Conservation (phyloP, 2,113 vertebrate genomes). For the Gobio gobio region DNA sequence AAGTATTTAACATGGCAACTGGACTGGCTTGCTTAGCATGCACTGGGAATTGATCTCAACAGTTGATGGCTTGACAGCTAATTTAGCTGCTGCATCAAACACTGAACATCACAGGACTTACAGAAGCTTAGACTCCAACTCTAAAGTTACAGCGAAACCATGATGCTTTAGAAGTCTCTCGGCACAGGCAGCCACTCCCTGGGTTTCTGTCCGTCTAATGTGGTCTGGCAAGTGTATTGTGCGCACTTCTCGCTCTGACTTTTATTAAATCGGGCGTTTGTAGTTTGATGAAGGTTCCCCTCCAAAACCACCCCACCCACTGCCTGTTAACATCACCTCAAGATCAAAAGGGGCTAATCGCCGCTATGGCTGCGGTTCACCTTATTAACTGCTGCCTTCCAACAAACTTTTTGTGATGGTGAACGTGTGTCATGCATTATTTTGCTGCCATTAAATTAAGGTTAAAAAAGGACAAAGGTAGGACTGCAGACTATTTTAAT, state of each 20-base stretch:
- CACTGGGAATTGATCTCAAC: slow-evolving; percentile 5
- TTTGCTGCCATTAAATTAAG: slow-evolving; percentile 51
- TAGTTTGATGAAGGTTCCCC: slow-evolving; percentile 56
- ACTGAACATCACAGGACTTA: slow-evolving; percentile 14
- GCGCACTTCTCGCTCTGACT: slow-evolving; percentile 41
- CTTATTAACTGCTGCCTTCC: slow-evolving; percentile 59
- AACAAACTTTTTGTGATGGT: slow-evolving; percentile 49
- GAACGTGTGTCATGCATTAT: slow-evolving; percentile 47
- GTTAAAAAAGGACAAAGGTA: slow-evolving; percentile 45
- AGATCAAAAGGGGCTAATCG: slow-evolving; percentile 73
- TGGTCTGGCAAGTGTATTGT: slow-evolving; percentile 51
- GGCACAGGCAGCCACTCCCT: slow-evolving; percentile 30
- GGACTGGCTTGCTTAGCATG: slow-evolving; percentile 1
- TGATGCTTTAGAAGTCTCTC: slow-evolving; percentile 27
- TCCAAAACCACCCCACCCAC: slow-evolving; percentile 43
- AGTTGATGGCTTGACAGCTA: slow-evolving; percentile 40
- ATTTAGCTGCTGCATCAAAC: slow-evolving; percentile 29
- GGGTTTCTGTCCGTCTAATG: slow-evolving; percentile 48
- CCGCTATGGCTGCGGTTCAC: slow-evolving; percentile 32
- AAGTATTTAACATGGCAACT: slow-evolving; percentile 17
- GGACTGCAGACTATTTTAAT: slow-evolving; percentile 44
- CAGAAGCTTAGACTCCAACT: neutral
- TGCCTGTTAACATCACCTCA: slow-evolving; percentile 61
- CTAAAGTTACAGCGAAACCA: neutral
- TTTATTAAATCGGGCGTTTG: slow-evolving; percentile 54